These are phyloP conservation scores for Acanthisitta chloris DNA, from an alignment of 2,113 vertebrate genomes.

Conservation along the genomic window DNA sequence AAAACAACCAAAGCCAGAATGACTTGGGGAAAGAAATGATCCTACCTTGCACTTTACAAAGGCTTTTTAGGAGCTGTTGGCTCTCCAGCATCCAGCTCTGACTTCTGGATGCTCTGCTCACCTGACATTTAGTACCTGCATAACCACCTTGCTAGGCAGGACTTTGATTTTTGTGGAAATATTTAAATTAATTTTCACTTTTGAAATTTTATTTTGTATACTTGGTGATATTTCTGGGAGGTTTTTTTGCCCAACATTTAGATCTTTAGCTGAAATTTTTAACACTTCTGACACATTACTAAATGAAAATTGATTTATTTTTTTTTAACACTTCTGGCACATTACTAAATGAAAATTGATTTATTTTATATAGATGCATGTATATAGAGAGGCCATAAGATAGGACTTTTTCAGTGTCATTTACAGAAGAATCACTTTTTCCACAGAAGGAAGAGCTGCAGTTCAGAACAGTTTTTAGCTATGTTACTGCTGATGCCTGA, in stretches of 20 bases:
- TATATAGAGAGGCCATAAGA: neutral
- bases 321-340: constrained; percentile 6
- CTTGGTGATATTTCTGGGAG: neutral
- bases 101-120: neutral
- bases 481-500: neutral
- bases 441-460: neutral
- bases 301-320: constrained; percentile 30
- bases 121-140: neutral
- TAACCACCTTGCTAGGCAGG: neutral
- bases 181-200: neutral
- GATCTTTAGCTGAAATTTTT: constrained; percentile 13
- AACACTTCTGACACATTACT: neutral
- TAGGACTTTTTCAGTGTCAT: neutral
- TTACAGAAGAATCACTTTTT: neutral
- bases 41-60: rapidly evolving
- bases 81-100: rapidly evolving
- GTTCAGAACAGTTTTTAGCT: neutral
- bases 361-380: too few species aligned
- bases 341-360: constrained; percentile 17
- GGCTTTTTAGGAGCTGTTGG: neutral
- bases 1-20: neutral
- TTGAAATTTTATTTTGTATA: neutral
- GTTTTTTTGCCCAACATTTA: neutral
- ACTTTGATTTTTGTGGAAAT: neutral
- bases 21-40: rapidly evolving